Evolutionary conservation across 2,113 vertebrate species (phyloP), one percentile per base, ranked within the genome.

Genomic region (Patagioenas fasciata): DNA sequence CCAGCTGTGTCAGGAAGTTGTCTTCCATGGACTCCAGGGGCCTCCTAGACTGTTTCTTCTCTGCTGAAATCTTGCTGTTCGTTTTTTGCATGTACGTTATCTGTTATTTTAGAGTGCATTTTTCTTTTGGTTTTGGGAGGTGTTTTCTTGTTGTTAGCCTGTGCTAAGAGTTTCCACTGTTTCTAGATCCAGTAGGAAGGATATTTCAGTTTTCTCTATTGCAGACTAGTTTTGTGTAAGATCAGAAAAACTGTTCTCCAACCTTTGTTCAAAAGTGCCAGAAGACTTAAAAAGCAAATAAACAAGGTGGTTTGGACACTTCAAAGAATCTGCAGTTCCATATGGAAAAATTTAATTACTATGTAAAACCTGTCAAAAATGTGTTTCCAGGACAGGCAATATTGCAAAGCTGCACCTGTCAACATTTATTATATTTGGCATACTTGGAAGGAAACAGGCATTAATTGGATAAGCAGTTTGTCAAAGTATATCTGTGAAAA

Each of bases 371-470:
- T 73, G 69, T 26, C n/a, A 90, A 85, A 47, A 91, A 67, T 19
- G 10, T 20, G 28, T 77, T 91, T 94, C 75, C 64, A 92, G 48
- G 80, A 50, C 36, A 80, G 32, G 25, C 0, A 0, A 82, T 44
- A 53, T 17, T 70, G 91, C 77, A 48, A 65, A 81, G 42, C 70
- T 74, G 40, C 69, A 87, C 51, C 80, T 87, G 75, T 89, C 86
- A 96, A 66, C 54, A 40, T 81, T 91, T 73, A 72, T 78, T 84
- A 40, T 38, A 85, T 71, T 72, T 80, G 89, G 40, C 71, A 95
- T 50, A 64, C 28, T 65, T 4, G 34, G 51, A 88, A 66, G 42
- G 17, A 85, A 94, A 91, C 2, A 31, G 58, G 51, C 44, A 72
- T 19, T 90, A 85, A 74, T 26, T 78, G 53, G 62, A 50, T 84